These are phyloP conservation scores for Eulemur albifrons DNA, from an alignment of 2,797 vertebrate genomes.

Conservation along the genomic window DNA sequence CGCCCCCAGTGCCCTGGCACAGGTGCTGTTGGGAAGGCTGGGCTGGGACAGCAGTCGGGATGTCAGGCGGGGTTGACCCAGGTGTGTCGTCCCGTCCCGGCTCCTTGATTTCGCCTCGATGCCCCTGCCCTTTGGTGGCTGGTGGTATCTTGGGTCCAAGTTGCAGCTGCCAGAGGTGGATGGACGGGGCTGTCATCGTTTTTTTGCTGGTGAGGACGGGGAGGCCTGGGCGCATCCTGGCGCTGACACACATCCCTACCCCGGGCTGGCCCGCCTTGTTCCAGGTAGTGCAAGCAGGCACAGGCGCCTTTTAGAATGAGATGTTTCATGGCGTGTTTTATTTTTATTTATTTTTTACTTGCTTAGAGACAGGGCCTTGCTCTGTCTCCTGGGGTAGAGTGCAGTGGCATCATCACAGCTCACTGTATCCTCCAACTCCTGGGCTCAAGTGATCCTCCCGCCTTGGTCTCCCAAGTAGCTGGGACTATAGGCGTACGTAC, in stretches of 20 bases:
- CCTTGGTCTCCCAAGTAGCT: neutral
- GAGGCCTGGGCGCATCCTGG: neutral
- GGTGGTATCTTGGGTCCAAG: neutral
- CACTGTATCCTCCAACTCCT: neutral
- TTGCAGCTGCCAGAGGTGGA: neutral
- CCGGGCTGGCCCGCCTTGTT: neutral
- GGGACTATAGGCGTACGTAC: neutral
- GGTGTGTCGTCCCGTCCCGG: neutral
- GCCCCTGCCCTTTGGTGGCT: neutral
- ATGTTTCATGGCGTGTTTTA: neutral
- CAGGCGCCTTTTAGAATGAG: neutral
- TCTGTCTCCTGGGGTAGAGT: neutral
- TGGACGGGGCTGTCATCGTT: neutral
- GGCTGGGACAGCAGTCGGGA: neutral
- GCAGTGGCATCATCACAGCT: neutral
- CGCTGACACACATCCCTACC: neutral
- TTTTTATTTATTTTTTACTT: neutral
- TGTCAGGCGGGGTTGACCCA: neutral
- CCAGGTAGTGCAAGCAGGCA: neutral
- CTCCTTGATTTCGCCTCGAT: neutral
- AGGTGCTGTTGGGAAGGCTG: neutral
- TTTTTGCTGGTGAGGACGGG: neutral
- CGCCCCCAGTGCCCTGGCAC: neutral
- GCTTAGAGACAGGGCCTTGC: neutral
- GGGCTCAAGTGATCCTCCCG: neutral